Evolutionary conservation across 2,113 vertebrate genomes (phyloP).

Genomic region (Mesoclemmys tuberculata): DNA sequence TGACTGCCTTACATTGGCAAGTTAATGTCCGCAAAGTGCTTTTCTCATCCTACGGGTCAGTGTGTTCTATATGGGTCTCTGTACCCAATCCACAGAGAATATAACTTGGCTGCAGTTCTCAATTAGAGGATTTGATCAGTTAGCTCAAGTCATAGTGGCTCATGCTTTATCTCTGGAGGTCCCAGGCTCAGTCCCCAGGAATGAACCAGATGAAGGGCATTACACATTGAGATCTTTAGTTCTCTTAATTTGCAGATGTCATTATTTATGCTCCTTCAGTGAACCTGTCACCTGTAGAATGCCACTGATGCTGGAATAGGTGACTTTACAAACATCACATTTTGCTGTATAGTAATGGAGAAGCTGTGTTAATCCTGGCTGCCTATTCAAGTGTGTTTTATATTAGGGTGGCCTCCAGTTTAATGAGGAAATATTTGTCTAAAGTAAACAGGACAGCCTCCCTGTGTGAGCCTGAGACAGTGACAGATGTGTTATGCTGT

Average conservation of each 20-base stretch:
- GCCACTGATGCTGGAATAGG: neutral
- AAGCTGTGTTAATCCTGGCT: neutral
- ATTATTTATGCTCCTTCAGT: neutral
- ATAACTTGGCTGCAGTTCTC: neutral
- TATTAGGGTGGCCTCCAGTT: neutral
- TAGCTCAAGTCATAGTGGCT: fast-evolving
- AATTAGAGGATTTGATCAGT: neutral
- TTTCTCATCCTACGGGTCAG: neutral
- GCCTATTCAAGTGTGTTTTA: neutral
- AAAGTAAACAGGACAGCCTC: neutral
- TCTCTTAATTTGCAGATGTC: fast-evolving
- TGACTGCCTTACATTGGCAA: neutral
- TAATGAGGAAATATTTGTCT: neutral
- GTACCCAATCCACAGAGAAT: neutral
- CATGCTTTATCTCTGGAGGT: fast-evolving
- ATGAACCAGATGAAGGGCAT: neutral
- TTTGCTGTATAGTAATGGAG: neutral
- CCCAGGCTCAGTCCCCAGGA: neutral
- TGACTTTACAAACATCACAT: neutral
- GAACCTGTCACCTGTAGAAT: neutral
- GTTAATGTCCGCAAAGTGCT: neutral
- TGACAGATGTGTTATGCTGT: neutral
- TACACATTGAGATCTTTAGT: neutral
- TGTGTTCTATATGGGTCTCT: neutral
- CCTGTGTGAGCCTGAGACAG: neutral